phyloP scores from a whole-genome alignment of 1,140 invertebrate species.

The Liolophura sinensis region DNA sequence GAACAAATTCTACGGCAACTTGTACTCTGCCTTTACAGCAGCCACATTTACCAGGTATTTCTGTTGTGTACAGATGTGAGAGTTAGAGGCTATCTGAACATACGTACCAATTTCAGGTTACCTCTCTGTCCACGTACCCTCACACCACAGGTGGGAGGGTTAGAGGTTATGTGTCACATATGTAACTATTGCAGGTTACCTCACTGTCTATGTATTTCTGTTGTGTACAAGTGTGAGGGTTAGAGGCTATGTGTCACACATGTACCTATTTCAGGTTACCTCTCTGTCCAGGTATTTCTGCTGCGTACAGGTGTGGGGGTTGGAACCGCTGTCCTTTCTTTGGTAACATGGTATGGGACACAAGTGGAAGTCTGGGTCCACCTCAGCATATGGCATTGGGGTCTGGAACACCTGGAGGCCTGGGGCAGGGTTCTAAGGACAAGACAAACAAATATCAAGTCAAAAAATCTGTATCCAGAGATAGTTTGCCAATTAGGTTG shows the following conservation, averaged over 20 bases:
- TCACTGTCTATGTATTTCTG: no score
- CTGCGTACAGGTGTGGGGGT: slow-evolving; percentile 48
- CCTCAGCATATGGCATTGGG: slow-evolving; percentile 51
- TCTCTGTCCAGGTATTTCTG: slow-evolving; percentile 53
- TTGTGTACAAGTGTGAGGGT: no score
- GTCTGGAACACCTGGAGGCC: slow-evolving; percentile 54
- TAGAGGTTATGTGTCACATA: slow-evolving; percentile 26
- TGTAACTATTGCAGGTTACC: slow-evolving; percentile 50
- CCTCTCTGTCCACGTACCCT: slow-evolving; percentile 55
- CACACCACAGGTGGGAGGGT: slow-evolving; percentile 47
- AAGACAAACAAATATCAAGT: slow-evolving; percentile 1
- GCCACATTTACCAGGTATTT: no score
- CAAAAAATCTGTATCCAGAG: background rate
- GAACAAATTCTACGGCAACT: no score
- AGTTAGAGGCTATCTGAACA: no score
- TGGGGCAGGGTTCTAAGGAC: slow-evolving; percentile 53
- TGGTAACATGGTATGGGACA: slow-evolving; percentile 53
- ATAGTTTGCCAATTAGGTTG: no score
- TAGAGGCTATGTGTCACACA: no score
- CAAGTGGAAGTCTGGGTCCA: slow-evolving; percentile 54
- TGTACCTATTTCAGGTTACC: slow-evolving; percentile 35
- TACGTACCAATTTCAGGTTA: no score
- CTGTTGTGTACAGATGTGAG: no score
- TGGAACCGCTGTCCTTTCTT: slow-evolving; percentile 27
- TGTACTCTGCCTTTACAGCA: no score